phyloP scores from a whole-genome alignment of 2,113 vertebrate genomes.

The Alethe diademata region DNA sequence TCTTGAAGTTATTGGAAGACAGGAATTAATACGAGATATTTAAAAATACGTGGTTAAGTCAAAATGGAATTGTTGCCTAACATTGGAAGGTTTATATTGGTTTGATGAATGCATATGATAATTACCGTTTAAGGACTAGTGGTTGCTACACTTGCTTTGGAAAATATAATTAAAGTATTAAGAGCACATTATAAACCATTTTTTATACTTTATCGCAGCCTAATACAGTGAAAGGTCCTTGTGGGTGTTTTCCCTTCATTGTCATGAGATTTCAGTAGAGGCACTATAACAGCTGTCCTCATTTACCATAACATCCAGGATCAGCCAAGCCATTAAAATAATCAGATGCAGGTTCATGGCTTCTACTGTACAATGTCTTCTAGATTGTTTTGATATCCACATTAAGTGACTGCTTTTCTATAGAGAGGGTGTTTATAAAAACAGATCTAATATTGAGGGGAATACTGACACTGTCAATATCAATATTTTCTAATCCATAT shows the following conservation, averaged over 20 bases:
- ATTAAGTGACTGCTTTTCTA: background rate
- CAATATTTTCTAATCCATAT: background rate
- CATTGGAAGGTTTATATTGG: background rate
- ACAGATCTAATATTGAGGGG: background rate
- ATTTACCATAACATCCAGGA: conserved; percentile 36
- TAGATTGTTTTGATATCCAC: background rate
- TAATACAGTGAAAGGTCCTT: conserved; percentile 23
- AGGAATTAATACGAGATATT: background rate
- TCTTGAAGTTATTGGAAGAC: conserved; percentile 35
- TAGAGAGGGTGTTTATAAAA: background rate
- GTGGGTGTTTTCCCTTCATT: background rate
- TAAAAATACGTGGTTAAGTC: background rate
- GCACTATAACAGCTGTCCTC: conserved; percentile 41
- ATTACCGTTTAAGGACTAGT: conserved; percentile 13
- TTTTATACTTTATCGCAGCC: conserved; percentile 10
- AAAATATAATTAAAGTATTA: conserved; percentile 31
- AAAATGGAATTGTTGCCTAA: background rate
- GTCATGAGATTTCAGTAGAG: conserved; percentile 46
- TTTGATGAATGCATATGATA: conserved; percentile 18
- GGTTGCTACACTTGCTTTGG: background rate
- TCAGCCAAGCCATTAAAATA: conserved; percentile 30
- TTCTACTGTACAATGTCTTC: conserved; percentile 42
- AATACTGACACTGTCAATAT: background rate
- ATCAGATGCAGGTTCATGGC: conserved; percentile 30
- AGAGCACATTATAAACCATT: background rate